Evolutionary conservation across 2,888 invertebrate species (phyloP), one percentile per base, ranked within the genome.

Genomic region (Unio pictorum): DNA sequence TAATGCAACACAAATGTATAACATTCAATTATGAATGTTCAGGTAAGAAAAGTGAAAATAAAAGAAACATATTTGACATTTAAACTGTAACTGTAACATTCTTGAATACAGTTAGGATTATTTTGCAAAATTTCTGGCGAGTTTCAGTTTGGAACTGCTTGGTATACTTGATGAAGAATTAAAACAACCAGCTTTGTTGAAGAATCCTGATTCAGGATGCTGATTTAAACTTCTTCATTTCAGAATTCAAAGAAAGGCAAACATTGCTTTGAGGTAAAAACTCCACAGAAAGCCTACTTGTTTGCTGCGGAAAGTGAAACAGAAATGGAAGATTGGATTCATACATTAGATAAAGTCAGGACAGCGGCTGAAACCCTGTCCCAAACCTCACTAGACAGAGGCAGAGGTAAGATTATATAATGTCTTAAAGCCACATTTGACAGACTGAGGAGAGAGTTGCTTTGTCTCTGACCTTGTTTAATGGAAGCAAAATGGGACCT

Each of bases 261-360:
- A 83, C 94, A 93, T 88, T 95, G 96, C 89, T 97, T 97, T 90
- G 97, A 97, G 89, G 90, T 97, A 61, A 93, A 95, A 75, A 96
- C 96, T 95, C 93, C 93, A 30, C 94, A 95, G 8, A 95, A 95
- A 26, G 95, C 95, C 88, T 96, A 95, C 84, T 93, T 95, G 63
- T 92, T 97, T 83, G 95, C 96, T 11, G 94, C 96, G 1, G 97
- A 97, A 85, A 95, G 93, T 84, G 97, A 97, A 83, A 92, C 93
- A 15, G 97, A 97, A 79, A 91, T 93, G 83, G 92, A 92, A 83
- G 96, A 95, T 85, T 97, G 97, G 97, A 92, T 97, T 45, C 92
- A 91, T 68, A 95, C 95, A 80, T 92, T 97, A 45, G 94, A 93
- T 75, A 94, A 94, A 30, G 95, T 96, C n/a, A 91, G 97, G 77